Base-by-base conservation (phyloP, 1,140 invertebrate species). In the Tigriopus japonicus region DNA sequence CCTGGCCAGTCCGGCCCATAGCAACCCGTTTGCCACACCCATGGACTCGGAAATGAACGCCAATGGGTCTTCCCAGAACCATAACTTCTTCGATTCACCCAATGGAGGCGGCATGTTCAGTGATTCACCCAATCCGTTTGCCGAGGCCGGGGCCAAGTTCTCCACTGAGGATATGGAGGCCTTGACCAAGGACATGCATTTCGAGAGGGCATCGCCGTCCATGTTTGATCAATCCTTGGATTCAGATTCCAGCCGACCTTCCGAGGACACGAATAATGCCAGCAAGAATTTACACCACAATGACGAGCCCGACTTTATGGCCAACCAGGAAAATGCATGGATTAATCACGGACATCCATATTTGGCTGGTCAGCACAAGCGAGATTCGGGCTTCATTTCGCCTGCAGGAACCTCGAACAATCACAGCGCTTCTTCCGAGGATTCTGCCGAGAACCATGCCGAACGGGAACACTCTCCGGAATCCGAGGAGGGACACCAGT, bases 341-440 rank as follows among this genome's bases (percentile, higher is more conserved):
- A 58, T 42, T 5, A n/a, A 43, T 14, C 13, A 23, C 6, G 40
- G 55, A 17, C 24, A 35, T 41, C 55, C 55, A 35, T n/a, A 41
- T 42, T 7, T 42, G 41, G 28, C 15, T 15, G 55, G 23, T 14
- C 21, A 14, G 6, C 52, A 21, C 21, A 58, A 58, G 28, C 24
- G 21, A 13, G 55, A 58, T 24, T 58, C 55, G 3, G 55, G 55
- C 14, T 58, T 58, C 28, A 58, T 58, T 3, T 58, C 55, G 15
- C 55, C 55, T 17, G 55, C 55, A 5, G 35, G 41, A n/a, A 40
- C 35, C 6, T 58, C 55, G 2, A 35, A 23, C 17, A 58, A 49
- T 21, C 45, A 49, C 12, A 49, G 45, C 45, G 45, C 45, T 6
- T 49, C 45, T 3, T 49, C 45, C 45, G 45, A 49, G 10, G 45